Percentiles rank a stretch among this genome's conserved stretches.
These are phyloP conservation scores for Ammospiza maritima DNA, from an alignment of 2,797 vertebrate species.

Conservation along the genomic window DNA sequence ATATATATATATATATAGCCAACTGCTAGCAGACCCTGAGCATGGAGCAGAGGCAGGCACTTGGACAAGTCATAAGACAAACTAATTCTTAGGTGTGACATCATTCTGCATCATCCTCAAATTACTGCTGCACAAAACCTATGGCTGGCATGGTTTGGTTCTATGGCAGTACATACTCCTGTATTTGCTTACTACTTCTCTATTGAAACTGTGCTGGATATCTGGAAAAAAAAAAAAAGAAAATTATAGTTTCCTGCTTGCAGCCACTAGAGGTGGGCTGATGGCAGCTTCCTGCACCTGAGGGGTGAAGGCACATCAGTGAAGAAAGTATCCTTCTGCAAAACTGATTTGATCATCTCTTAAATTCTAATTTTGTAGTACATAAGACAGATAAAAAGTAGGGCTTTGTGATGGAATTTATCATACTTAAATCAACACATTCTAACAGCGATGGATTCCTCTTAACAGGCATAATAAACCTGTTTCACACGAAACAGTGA, in stretches of 20 bases:
- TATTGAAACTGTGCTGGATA: neutral
- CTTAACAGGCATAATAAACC: neutral
- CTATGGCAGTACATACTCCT: rapidly evolving
- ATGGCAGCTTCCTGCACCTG: neutral
- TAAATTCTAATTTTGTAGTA: neutral
- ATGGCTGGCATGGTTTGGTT: neutral
- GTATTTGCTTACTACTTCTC: neutral
- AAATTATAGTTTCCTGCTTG: rapidly evolving
- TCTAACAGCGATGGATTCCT: neutral
- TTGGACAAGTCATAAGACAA: neutral
- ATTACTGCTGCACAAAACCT: neutral
- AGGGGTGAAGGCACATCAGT: neutral
- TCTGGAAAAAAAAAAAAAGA: neutral
- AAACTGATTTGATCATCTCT: neutral
- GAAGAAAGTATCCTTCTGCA: neutral
- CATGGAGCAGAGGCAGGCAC: neutral
- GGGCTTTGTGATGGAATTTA: neutral
- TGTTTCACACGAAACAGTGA: neutral
- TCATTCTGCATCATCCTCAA: neutral
- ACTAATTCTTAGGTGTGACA: neutral
- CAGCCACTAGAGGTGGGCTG: neutral
- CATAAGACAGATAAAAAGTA: neutral
- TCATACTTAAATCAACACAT: neutral
- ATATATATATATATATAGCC: neutral
- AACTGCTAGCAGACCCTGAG: neutral